Evolutionary conservation across 2,888 invertebrate species (phyloP), one percentile per base, ranked within the genome.

Genomic region (Ophioninae sp.): DNA sequence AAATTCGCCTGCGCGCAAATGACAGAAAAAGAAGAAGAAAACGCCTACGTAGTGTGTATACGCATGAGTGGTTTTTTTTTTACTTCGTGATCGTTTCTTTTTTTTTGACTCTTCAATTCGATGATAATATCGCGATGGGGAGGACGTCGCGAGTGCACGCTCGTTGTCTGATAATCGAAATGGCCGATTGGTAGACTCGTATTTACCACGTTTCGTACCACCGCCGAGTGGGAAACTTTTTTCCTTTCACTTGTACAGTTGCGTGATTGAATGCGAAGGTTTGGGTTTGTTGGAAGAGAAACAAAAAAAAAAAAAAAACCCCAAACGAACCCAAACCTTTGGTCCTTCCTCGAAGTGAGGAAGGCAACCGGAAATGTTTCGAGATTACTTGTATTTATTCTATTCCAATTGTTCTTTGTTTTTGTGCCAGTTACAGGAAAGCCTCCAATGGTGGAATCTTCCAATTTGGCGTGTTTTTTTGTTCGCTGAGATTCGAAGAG

Each of bases 41-140:
- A 75, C 80, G 85, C 80, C 80, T 82, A 90, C 87, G 88, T 89
- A 90, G 87, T 88, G 88, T 84, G 72, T 84, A 73, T 61, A 81
- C 75, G 84, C 74, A 63, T 81, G 79, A 65, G 67, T 73, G 79
- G n/a, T 72, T 58, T 44, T 44, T 51, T 69, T 37, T 61, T 58
- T 44, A n/a, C 37, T 22, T 37, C n/a, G 23, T 30, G 30, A 30
- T 30, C 37, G 37, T 64, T 64, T 10, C 22, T 20, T 59, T 71
- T 59, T 71, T 20, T 59, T 39, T 17, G 20, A 44, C 6, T 13
- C 23, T 63, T 72, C 41, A 20, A n/a, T 65, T 65, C 67, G 13
- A 23, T 23, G 39, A n/a, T 44, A 0, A 7, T 44, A 10, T 67
- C 63, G 37, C 22, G 51, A 39, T 69, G 77, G 63, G 71, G 78